These are phyloP conservation scores for Myiopsitta monachus DNA, from an alignment of 2,113 vertebrate genomes.

Conservation along the genomic window DNA sequence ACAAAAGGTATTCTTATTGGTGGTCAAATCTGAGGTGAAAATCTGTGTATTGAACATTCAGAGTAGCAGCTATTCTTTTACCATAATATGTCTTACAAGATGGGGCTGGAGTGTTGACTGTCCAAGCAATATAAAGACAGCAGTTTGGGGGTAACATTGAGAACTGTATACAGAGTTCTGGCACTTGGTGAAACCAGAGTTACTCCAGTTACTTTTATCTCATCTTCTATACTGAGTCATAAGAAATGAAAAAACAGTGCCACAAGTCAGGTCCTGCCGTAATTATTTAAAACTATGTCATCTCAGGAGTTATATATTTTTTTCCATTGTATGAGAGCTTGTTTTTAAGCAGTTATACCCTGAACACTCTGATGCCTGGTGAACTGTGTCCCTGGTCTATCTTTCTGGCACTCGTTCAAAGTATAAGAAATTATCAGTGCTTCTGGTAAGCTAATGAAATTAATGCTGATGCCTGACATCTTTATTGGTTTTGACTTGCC, in stretches of 20 bases:
- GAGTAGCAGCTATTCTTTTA: not conserved
- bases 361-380: not conserved
- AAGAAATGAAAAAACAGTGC: not conserved
- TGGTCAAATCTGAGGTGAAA: not conserved
- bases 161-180: not conserved
- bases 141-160: not conserved
- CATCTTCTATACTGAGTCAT: not conserved
- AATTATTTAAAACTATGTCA: not conserved
- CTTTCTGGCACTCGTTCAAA: not conserved
- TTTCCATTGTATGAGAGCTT: not conserved
- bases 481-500: conserved; percentile 9
- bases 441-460: conserved; percentile 22
- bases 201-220: not conserved
- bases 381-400: not conserved
- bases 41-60: not conserved
- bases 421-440: not conserved
- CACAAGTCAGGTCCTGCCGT: not conserved
- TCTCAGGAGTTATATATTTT: not conserved
- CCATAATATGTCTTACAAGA: not conserved
- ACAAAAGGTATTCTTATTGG: not conserved
- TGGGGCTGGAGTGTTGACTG: not conserved
- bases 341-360: not conserved
- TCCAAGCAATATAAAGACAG: not conserved
- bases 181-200: not conserved
- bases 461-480: not conserved